phyloP scores from a whole-genome alignment of 2,797 vertebrate genomes.

The Myotis daubentonii region DNA sequence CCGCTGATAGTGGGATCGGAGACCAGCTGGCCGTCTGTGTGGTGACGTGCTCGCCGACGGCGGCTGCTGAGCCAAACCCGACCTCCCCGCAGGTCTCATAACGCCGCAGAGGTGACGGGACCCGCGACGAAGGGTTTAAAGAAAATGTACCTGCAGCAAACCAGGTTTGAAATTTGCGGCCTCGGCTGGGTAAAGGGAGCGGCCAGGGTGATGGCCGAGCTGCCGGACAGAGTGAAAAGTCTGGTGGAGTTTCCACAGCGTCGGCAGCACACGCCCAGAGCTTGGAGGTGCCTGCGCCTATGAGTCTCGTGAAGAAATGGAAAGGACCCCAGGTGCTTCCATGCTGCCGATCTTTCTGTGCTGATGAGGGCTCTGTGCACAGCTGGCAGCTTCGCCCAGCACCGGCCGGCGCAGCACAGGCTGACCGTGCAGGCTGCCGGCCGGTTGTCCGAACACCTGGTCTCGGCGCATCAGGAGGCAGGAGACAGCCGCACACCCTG shows the following conservation, averaged over 20 bases:
- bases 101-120: rapidly evolving
- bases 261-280: rapidly evolving
- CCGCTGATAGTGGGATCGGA: not conserved
- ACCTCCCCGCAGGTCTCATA: rapidly evolving
- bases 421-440: rapidly evolving
- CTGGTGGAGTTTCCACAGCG: rapidly evolving
- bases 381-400: rapidly evolving
- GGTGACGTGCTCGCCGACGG: rapidly evolving
- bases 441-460: not conserved
- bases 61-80: rapidly evolving
- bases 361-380: rapidly evolving
- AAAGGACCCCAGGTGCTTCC: not conserved
- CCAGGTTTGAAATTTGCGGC: not conserved
- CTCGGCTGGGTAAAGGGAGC: not conserved
- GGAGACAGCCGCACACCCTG: not conserved
- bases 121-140: rapidly evolving
- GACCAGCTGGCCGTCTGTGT: not conserved
- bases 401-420: rapidly evolving
- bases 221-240: not conserved
- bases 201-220: rapidly evolving
- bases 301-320: rapidly evolving
- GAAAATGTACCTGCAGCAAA: not conserved
- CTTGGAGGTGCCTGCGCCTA: rapidly evolving
- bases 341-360: rapidly evolving
- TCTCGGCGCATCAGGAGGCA: rapidly evolving